phyloP scores from a whole-genome alignment of 2,888 invertebrate species.

The Hybos culiciformis region DNA sequence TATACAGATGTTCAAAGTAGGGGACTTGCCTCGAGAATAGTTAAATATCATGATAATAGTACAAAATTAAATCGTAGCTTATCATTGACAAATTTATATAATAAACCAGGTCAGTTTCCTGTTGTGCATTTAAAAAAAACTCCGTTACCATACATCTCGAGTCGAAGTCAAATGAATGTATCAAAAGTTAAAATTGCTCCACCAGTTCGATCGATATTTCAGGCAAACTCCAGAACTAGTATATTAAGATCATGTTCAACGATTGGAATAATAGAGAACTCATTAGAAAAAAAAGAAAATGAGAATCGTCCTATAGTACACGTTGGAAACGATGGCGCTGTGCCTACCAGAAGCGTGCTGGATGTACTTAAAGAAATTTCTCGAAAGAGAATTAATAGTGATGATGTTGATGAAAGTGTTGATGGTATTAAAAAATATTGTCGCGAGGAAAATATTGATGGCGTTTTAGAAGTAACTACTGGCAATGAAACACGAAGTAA shows the following conservation, averaged over 20 bases:
- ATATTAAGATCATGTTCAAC: constrained; percentile 25
- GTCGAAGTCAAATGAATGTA: constrained; percentile 17
- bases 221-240: constrained; percentile 28
- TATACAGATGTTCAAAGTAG: constrained; percentile 41
- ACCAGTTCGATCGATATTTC: constrained; percentile 27
- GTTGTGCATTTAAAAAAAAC: constrained; percentile 38
- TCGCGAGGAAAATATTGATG: constrained; percentile 21
- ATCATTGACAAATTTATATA: constrained; percentile 30
- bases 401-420: constrained; percentile 23
- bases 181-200: constrained; percentile 30
- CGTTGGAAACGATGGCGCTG: constrained; percentile 29
- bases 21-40: constrained; percentile 38
- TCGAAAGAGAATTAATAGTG: constrained; percentile 40
- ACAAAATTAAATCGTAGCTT: constrained; percentile 27
- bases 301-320: constrained; percentile 31
- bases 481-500: constrained; percentile 2
- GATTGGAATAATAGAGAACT: constrained; percentile 21
- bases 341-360: constrained; percentile 39
- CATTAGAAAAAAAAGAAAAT: constrained; percentile 24
- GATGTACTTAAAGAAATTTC: constrained; percentile 44
- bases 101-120: constrained; percentile 37
- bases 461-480: background rate
- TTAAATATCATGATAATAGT: constrained; percentile 36
- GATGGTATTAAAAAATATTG: constrained; percentile 27
- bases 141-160: constrained; percentile 28